Base-by-base conservation (phyloP, 2,113 vertebrate species). In the Bettongia penicillata region DNA sequence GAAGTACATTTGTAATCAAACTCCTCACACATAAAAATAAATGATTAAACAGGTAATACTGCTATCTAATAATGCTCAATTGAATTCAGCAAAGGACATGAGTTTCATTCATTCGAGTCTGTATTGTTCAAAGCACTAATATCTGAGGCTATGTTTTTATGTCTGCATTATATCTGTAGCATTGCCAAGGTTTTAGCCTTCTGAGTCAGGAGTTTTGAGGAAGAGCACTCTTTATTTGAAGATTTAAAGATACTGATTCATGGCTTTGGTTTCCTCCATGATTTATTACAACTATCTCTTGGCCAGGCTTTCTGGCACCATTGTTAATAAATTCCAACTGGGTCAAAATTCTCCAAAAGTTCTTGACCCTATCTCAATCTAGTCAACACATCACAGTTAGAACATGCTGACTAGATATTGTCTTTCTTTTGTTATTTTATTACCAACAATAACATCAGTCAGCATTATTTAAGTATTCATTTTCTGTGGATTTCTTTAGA, bases 251-350 rank as follows among this genome's bases (percentile, higher is more conserved):
- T 90, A 90, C 89, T 90, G 25, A 90, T 90, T 90, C 89, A 90
- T 90, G 89, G 16, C 89, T 90, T 90, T 90, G 24, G 47, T 90
- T 50, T 90, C 89, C 48, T 90, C 49, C 51, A 53, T 8, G 51
- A 91, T 53, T 52, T 28, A 52, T 97, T 51, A 1, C 24, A 23
- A 3, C 8, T 92, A 5, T 22, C 53, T 94, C 5, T 93, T 93
- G 14, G 93, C 10, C 49, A 53, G 25, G 50, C 7, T 89, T 31
- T 53, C 51, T 92, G 93, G 53, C 37, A 92, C 49, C 53, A 37
- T 84, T 96, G 84, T 47, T 95, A 91, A 91, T 49, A 61, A 28
- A 1, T 95, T 96, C 31, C 3, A 94, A 92, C 5, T 51, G 93
- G 92, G 43, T 92, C 3, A 93, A 92, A 0, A 48, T 37, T 51